phyloP scores from a whole-genome alignment of 2,113 vertebrate genomes.

The Antennarius striatus region DNA sequence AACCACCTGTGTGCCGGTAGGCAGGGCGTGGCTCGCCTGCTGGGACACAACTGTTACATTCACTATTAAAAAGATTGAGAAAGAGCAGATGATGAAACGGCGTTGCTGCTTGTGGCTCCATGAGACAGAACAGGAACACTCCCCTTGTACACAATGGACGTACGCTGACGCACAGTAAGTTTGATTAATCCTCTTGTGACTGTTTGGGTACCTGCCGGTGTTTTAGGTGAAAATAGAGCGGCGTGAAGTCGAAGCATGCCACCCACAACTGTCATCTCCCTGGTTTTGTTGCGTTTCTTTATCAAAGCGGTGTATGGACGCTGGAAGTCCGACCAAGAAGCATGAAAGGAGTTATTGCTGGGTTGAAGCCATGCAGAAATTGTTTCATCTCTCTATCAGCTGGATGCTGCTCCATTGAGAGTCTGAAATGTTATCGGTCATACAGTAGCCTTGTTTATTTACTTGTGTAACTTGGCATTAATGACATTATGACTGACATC shows the following conservation, averaged over 20 bases:
- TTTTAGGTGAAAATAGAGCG: slow-evolving; percentile 38
- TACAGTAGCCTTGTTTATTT: slow-evolving; percentile 66
- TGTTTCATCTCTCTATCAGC: slow-evolving; percentile 67
- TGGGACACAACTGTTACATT: slow-evolving; percentile 34
- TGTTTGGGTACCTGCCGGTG: slow-evolving; percentile 28
- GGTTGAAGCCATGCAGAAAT: slow-evolving; percentile 45
- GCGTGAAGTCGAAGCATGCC: slow-evolving; percentile 46
- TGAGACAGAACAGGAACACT: slow-evolving; percentile 32
- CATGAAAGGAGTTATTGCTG: slow-evolving; percentile 46
- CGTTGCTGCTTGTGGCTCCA: slow-evolving; percentile 24
- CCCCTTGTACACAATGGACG: slow-evolving; percentile 8
- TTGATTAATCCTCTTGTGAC: slow-evolving; percentile 53
- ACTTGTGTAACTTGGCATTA: slow-evolving; percentile 54
- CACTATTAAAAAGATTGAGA: slow-evolving; percentile 32
- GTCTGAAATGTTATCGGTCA: slow-evolving; percentile 55
- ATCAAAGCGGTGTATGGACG: slow-evolving; percentile 30
- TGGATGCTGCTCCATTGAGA: slow-evolving; percentile 53
- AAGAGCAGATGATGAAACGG: slow-evolving; percentile 56
- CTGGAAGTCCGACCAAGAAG: slow-evolving; percentile 46
- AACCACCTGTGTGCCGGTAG: slow-evolving; percentile 59
- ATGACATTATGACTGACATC: slow-evolving; percentile 51
- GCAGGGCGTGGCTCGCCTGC: slow-evolving; percentile 40
- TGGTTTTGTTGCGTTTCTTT: slow-evolving; percentile 44
- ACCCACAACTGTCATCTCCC: slow-evolving; percentile 40
- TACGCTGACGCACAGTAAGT: slow-evolving; percentile 2